phyloP scores from a whole-genome alignment of 2,113 vertebrate species.

The Ahaetulla prasina region DNA sequence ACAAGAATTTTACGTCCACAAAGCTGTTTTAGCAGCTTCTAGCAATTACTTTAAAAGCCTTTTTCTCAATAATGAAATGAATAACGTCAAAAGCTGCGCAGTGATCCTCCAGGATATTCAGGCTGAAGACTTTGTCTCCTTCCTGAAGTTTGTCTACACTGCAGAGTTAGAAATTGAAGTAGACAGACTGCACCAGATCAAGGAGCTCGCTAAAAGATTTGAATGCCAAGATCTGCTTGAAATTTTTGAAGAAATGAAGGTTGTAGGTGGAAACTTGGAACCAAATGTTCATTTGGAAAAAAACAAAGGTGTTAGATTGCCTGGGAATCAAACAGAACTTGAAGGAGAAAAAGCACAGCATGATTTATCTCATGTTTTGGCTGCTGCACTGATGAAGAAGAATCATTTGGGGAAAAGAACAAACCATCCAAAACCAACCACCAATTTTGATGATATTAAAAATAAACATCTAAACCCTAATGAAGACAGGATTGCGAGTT shows the following conservation, averaged over 20 bases:
- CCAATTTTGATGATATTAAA: background rate
- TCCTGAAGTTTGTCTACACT: slow-evolving; percentile 67
- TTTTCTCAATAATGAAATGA: slow-evolving; percentile 56
- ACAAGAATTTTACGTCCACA: slow-evolving; percentile 64
- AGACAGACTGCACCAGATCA: slow-evolving; percentile 56
- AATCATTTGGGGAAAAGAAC: slow-evolving; percentile 51
- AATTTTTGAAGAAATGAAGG: slow-evolving; percentile 57
- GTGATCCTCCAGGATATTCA: slow-evolving; percentile 61
- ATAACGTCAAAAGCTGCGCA: slow-evolving; percentile 38
- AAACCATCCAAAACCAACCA: slow-evolving; percentile 13
- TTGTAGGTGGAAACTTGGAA: slow-evolving; percentile 41
- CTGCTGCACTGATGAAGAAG: slow-evolving; percentile 33
- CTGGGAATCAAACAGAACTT: background rate
- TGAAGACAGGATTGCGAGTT: background rate
- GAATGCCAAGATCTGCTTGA: slow-evolving; percentile 67
- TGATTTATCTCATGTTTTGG: slow-evolving; percentile 14
- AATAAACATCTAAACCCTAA: background rate
- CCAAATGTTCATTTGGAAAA: slow-evolving; percentile 43
- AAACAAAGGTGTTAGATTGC: background rate
- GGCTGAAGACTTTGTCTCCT: slow-evolving; percentile 63
- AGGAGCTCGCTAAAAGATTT: slow-evolving; percentile 52
- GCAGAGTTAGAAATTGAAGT: slow-evolving; percentile 62
- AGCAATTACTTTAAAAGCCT: slow-evolving; percentile 69
- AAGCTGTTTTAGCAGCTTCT: slow-evolving; percentile 65
- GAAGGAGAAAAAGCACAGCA: background rate